Conservation (phyloP, 2,797 vertebrate genomes). For the Notamacropus eugenii region DNA sequence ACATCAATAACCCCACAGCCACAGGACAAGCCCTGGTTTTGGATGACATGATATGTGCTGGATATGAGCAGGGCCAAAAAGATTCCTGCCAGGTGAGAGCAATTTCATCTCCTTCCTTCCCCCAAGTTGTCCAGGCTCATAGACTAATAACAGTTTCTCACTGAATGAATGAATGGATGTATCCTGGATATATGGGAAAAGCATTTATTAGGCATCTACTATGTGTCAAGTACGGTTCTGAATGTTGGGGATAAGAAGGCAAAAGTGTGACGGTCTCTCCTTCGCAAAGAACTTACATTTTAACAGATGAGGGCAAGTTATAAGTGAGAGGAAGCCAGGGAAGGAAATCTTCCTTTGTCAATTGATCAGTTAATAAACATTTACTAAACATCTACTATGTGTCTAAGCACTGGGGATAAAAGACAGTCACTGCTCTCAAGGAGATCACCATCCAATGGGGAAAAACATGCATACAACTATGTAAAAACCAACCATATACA, state of each 20-base stretch:
- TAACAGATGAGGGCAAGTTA: neutral
- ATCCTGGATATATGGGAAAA: neutral
- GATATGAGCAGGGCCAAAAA: slow-evolving; percentile 86
- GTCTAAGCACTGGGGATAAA: neutral
- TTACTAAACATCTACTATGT: neutral
- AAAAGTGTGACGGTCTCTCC: neutral
- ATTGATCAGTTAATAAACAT: neutral
- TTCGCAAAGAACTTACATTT: neutral
- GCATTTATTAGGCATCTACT: neutral
- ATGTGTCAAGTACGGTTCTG: neutral
- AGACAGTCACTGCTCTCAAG: neutral
- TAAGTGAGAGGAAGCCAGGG: neutral
- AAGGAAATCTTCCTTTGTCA: neutral
- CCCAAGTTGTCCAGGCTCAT: neutral
- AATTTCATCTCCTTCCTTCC: neutral
- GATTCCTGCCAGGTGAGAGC: slow-evolving; percentile 88
- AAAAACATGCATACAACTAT: neutral
- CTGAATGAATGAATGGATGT: neutral
- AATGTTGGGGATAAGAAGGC: neutral
- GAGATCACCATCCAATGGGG: neutral
- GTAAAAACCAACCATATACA: neutral
- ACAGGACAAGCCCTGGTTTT: neutral
- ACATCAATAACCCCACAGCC: neutral
- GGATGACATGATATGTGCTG: slow-evolving; percentile 87
- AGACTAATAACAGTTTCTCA: neutral